Percentiles rank a stretch among this genome's conserved stretches.
phyloP scores from a whole-genome alignment of 2,888 invertebrate species.

The Callinectes sapidus region DNA sequence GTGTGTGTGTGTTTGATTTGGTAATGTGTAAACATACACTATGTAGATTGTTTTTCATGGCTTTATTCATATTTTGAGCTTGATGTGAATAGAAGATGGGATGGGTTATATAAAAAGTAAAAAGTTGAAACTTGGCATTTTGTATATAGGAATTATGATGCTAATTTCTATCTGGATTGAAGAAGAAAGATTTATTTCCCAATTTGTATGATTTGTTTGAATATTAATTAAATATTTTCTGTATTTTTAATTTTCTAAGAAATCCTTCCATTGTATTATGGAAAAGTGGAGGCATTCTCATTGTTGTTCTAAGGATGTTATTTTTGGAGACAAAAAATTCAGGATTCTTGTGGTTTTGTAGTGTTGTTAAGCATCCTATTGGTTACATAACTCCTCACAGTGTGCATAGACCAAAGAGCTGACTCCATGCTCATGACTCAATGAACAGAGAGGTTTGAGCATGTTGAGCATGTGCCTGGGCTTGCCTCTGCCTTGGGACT shows the following conservation, averaged over 20 bases:
- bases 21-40: neutral
- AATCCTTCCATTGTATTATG: neutral
- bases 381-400: neutral
- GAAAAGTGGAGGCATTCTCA: neutral
- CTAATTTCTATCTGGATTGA: neutral
- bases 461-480: conserved; percentile 30
- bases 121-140: neutral
- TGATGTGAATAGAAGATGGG: neutral
- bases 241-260: neutral
- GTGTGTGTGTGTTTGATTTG: neutral
- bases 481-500: conserved; percentile 30
- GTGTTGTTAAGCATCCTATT: neutral
- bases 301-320: neutral
- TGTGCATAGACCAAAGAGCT: conserved; percentile 3
- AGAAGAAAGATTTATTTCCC: neutral
- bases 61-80: neutral
- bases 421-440: conserved; percentile 28
- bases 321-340: neutral
- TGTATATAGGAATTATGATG: neutral
- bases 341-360: neutral
- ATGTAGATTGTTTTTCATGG: neutral
- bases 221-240: neutral
- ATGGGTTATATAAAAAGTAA: neutral
- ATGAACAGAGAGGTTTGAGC: conserved; percentile 33
- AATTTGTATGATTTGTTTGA: neutral